Evolutionary conservation across 1,140 invertebrate species (phyloP), one percentile per base, ranked within the genome.

Genomic region (Eupristina koningsbergeri): DNA sequence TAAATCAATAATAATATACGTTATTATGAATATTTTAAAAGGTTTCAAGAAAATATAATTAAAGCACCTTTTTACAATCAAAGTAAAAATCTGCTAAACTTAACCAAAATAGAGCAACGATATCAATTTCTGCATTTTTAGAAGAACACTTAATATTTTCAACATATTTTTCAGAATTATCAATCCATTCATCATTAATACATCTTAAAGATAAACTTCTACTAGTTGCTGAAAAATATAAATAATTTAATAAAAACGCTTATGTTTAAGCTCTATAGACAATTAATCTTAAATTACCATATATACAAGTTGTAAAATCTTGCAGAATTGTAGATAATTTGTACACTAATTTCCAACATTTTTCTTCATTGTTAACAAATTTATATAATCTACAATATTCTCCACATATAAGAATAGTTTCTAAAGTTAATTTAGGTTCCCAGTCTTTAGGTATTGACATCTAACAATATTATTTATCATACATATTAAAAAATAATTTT

Each of bases 1-100:
- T 67, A 64, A 41, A 77, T 47, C 31, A 74, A 73, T 61, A 26
- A 41, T 74, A 74, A 26, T 58, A 6, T 5, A 50, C 31, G 31
- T 74, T 74, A 50, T 19, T 50, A 74, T 1, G 15, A 3, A 50
- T 13, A 34, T 39, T 45, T 75, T 61, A 26, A 26, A 77, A 19
- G 1, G 36, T 61, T 47, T 74, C 8, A 31, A 61, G 9, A 53
- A 53, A 77, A 58, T 58, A 6, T 58, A 41, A 64, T 63, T 29
- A 13, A 45, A 75, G 7, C 7, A 29, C 91, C 86, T 88, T 88
- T 34, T 87, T 86, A 71, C 85, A 87, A 86, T 90, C 88, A 26
- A 91, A 91, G 74, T 91, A 91, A 81, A 89, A 89, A 47, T 92
- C 89, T 58, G 91, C 87, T 45, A 93, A 87, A 83, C 87, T 89